Conservation (phyloP, 2,113 vertebrate genomes). For the Regulus satrapa region DNA sequence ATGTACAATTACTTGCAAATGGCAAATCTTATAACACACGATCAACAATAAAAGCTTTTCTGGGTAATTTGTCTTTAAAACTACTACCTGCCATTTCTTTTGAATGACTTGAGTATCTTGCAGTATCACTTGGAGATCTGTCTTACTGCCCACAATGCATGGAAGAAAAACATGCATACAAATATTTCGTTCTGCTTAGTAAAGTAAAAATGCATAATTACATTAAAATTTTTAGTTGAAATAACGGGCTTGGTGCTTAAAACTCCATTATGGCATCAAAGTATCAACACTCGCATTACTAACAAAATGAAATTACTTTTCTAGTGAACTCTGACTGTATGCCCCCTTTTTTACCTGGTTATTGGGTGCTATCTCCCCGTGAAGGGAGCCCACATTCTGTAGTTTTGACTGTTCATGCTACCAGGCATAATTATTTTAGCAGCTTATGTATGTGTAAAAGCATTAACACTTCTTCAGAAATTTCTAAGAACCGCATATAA, state of each 20-base stretch:
- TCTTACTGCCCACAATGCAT: neutral
- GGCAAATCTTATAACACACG: conserved; percentile 66
- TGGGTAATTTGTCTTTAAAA: conserved; percentile 64
- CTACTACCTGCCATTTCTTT: conserved; percentile 48
- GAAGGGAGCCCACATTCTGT: neutral
- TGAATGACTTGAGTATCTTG: conserved; percentile 44
- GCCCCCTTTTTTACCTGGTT: conserved; percentile 30
- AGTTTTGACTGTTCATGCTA: neutral
- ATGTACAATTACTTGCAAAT: conserved; percentile 70
- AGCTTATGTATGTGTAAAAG: conserved; percentile 13
- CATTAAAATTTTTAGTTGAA: conserved; percentile 56
- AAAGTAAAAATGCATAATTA: conserved; percentile 56
- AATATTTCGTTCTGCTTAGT: conserved; percentile 40
- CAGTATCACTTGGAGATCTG: conserved; percentile 5
- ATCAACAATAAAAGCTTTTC: conserved; percentile 70
- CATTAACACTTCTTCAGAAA: conserved; percentile 15
- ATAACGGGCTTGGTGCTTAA: conserved; percentile 46
- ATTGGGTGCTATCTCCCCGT: conserved; percentile 26
- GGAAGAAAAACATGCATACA: conserved; percentile 18
- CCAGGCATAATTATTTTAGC: conserved; percentile 15
- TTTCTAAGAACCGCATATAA: neutral
- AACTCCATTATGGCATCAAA: conserved; percentile 47
- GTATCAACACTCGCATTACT: conserved; percentile 45
- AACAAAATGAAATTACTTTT: conserved; percentile 47
- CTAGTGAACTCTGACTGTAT: conserved; percentile 18